Base-by-base conservation (phyloP, 2,888 invertebrate species). In the Leptopilina myrica region DNA sequence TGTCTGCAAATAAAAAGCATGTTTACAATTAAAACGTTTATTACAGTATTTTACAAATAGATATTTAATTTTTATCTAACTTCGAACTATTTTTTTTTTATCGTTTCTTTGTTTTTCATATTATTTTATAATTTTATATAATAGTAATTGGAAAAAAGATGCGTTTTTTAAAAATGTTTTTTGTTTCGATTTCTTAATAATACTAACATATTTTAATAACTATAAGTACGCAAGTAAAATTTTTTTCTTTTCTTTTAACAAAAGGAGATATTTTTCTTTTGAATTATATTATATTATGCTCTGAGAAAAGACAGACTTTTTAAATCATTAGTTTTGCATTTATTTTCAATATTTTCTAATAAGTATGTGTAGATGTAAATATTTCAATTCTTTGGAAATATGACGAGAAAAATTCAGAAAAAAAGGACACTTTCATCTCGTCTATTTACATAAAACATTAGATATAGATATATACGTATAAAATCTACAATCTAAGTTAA, bases 21-120 rank as follows among this genome's bases (percentile, higher is more conserved):
- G 4, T 56, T 40, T 73, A 73, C 56, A 56, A 33, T 73, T 40
- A 26, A 26, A 79, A 53, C 59, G 8, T 78, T 77, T 69, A 53
- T 62, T 14, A 75, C 69, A 73, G 20, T 73, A 73, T 59, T 73
- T 73, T 73, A 73, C 73, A 73, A 73, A 59, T 73, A 73, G 73
- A 73, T 73, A 73, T 40, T 73, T 49, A 49, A 49, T 73, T 73
- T 73, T 40, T n/a, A 15, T 40, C 73, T 73, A 73, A 33, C n/a
- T 73, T 73, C 56, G 73, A 56, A 73, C 73, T 73, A 73, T 53
- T 7, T 53, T 53, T 26, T 26, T 33, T 6, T 43, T 20, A 20
- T 20, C 20, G 20, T 20, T 5, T 43, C 43, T 43, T 43, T 43
- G 2, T 43, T 43, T 43, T 43, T 43, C 1, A 7, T 1, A 43